Evolutionary conservation across 1,140 invertebrate species (phyloP).

Genomic region (Hycleus phaleratus): DNA sequence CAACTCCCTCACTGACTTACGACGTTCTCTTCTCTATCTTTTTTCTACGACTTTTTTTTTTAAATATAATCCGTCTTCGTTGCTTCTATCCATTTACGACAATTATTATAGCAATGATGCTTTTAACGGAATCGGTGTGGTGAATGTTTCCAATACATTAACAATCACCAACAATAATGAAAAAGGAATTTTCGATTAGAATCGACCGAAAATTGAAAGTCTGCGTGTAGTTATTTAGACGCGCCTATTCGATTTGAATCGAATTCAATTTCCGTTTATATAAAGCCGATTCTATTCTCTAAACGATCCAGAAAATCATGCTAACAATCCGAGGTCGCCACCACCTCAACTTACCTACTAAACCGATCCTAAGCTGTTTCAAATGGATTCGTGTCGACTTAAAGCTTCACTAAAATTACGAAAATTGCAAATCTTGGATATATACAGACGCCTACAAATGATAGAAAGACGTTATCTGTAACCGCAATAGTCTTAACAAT

Average conservation of each 20-base stretch:
- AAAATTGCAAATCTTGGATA: background rate
- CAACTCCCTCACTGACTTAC: constrained; percentile 13
- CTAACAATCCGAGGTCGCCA: background rate
- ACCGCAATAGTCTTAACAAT: background rate
- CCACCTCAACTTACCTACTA: background rate
- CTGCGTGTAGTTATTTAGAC: background rate
- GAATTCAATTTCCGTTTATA: background rate
- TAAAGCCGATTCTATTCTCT: background rate
- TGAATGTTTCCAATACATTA: background rate
- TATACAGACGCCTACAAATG: background rate
- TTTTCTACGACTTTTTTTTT: background rate
- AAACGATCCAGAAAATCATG: background rate
- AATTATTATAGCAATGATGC: constrained; percentile 13
- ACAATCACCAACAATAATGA: background rate
- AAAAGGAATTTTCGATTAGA: background rate
- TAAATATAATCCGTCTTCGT: constrained; percentile 16
- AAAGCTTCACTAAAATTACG: background rate
- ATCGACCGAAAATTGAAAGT: too few relatives aligned
- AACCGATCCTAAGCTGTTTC: background rate
- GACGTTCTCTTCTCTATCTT: background rate
- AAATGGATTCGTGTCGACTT: background rate
- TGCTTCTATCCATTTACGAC: constrained; percentile 15
- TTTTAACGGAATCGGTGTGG: background rate
- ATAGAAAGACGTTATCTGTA: background rate
- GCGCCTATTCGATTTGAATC: background rate